Conservation (phyloP, 2,797 vertebrate genomes). For the Eulemur coronatus region DNA sequence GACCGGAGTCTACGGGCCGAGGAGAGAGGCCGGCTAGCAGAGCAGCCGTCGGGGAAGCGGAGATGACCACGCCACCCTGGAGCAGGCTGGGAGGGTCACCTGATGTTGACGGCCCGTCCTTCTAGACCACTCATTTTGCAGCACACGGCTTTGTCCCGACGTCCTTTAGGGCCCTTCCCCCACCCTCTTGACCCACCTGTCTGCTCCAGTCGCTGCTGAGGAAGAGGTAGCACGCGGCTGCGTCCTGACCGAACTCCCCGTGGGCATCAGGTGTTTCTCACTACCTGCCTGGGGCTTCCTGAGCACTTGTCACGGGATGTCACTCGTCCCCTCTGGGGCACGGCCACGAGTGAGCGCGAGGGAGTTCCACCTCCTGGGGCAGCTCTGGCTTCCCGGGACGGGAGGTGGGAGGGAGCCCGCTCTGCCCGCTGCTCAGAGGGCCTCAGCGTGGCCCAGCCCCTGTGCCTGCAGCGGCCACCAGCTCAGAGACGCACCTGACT, state of each 20-base stretch:
- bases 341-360: accelerated
- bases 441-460: no score
- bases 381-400: not conserved
- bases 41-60: accelerated
- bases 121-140: accelerated
- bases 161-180: no score
- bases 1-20: accelerated
- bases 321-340: accelerated
- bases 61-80: accelerated
- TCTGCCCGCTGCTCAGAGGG: not conserved
- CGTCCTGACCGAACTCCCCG: not conserved
- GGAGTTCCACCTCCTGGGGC: no score
- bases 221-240: accelerated
- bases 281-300: not conserved
- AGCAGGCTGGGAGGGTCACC: not conserved
- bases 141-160: accelerated
- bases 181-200: not conserved
- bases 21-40: not conserved
- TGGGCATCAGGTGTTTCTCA: accelerated
- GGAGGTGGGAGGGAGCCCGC: accelerated
- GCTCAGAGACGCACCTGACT: accelerated
- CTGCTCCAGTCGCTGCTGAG: not conserved
- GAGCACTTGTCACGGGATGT: not conserved
- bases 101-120: no score
- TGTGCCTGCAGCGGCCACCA: not conserved